A percentile compares a stretch with the other conserved stretches of the same genome.
Evolutionary conservation across 2,888 invertebrate species (phyloP).

Genomic region (Agonopterix arenella): DNA sequence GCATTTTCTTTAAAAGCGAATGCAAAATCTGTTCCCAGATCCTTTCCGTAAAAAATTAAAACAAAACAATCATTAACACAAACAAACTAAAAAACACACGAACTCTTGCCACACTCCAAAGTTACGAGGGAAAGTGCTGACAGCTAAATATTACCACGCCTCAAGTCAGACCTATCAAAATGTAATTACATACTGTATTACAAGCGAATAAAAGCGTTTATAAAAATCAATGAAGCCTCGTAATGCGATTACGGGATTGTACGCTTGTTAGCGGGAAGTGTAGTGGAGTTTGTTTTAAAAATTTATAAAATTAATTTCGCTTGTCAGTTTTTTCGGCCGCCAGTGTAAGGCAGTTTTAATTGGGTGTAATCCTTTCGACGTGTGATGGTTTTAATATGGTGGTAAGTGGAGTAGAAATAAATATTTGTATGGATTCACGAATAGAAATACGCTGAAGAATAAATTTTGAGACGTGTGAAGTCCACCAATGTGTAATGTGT

Average conservation of each 20-base stretch:
- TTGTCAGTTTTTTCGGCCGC: conserved; percentile 19
- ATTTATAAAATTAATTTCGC: conserved; percentile 34
- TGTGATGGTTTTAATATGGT: not conserved
- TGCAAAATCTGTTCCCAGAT: no score
- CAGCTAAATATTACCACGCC: conserved; percentile 45
- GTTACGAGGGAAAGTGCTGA: conserved; percentile 42
- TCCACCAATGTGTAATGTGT: no score
- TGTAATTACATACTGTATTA: conserved; percentile 44
- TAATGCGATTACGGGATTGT: conserved; percentile 17
- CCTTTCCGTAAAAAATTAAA: not conserved
- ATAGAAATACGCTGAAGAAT: not conserved
- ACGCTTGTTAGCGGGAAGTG: conserved; percentile 31
- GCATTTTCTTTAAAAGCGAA: no score
- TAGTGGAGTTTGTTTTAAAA: conserved; percentile 36
- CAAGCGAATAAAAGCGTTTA: conserved; percentile 28
- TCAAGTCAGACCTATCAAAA: conserved; percentile 39
- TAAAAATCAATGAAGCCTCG: conserved; percentile 5
- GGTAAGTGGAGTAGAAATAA: no score
- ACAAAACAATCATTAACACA: conserved; percentile 18
- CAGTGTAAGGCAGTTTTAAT: conserved; percentile 33
- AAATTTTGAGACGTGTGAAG: no score
- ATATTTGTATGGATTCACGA: not conserved
- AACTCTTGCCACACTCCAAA: conserved; percentile 17
- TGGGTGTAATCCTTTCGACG: conserved; percentile 16
- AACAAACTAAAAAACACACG: conserved; percentile 26